phyloP scores from a whole-genome alignment of 2,888 invertebrate genomes.

The Rotaria magnacalcarata region DNA sequence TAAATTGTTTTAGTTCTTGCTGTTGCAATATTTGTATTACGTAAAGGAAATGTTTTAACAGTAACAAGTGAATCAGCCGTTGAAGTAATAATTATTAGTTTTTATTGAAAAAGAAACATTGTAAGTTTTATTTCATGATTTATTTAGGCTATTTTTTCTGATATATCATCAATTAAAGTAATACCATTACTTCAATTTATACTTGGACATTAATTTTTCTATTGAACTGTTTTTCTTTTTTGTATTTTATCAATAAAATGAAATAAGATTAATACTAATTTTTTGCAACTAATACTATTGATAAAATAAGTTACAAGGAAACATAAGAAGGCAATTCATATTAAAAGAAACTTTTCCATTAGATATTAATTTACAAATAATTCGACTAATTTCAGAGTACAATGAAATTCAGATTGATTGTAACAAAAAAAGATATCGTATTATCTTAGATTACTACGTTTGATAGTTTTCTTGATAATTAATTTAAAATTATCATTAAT shows the following conservation, averaged over 20 bases:
- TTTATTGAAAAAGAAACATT: neutral
- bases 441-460: neutral
- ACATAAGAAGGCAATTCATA: neutral
- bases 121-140: neutral
- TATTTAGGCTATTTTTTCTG: constrained; percentile 32
- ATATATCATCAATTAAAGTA: constrained; percentile 30
- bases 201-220: neutral
- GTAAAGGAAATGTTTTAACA: constrained; percentile 13
- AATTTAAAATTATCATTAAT: neutral
- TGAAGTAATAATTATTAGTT: neutral
- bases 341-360: neutral
- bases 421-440: neutral
- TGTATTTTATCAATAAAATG: neutral
- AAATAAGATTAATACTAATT: neutral
- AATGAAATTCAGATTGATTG: neutral
- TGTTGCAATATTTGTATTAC: constrained; percentile 14
- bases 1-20: neutral
- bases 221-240: neutral
- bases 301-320: neutral
- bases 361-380: neutral
- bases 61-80: neutral
- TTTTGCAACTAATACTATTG: neutral
- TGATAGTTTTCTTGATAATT: neutral
- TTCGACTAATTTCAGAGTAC: neutral
- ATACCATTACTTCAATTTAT: constrained; percentile 22